A percentile compares a stretch with the other conserved stretches of the same genome.
These are phyloP conservation scores for Xestia sexstrigata DNA, from an alignment of 2,888 invertebrate species.

Conservation along the genomic window DNA sequence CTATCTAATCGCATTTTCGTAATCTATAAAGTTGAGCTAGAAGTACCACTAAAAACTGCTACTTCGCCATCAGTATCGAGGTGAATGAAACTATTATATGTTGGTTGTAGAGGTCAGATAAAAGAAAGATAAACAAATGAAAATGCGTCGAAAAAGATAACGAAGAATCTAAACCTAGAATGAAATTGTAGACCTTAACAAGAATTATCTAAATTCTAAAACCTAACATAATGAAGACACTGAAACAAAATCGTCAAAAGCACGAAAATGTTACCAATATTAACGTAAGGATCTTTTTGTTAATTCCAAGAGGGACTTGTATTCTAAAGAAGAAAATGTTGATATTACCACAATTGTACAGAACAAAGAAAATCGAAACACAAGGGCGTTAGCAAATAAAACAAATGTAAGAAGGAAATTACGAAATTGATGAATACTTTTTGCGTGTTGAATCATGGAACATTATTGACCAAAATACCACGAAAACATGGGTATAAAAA, in stretches of 20 bases:
- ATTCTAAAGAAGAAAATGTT: constrained; percentile 13
- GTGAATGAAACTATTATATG: constrained; percentile 33
- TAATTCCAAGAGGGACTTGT: constrained; percentile 12
- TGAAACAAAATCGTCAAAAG: constrained; percentile 23
- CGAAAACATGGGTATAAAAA: constrained; percentile 35
- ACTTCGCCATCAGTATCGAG: neutral
- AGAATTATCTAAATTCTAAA: neutral
- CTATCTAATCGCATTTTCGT: neutral
- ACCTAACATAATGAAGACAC: constrained; percentile 1
- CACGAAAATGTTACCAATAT: constrained; percentile 33
- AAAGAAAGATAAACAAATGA: neutral
- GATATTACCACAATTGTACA: constrained; percentile 2
- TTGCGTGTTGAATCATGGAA: constrained; percentile 7
- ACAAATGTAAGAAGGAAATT: constrained; percentile 14
- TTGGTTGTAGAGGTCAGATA: constrained; percentile 5
- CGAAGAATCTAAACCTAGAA: neutral
- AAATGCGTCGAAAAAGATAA: constrained; percentile 8
- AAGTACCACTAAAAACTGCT: constrained; percentile 1
- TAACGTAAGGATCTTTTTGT: constrained; percentile 36
- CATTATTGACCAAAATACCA: constrained; percentile 23
- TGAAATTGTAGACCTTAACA: neutral
- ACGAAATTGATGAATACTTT: constrained; percentile 1
- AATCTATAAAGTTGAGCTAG: constrained; percentile 30
- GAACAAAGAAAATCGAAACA: constrained; percentile 10
- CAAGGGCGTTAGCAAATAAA: neutral